Evolutionary conservation across 35 echinoderm and acorn worm genomes (phyloP).

Genomic region (Amphiura filiformis): DNA sequence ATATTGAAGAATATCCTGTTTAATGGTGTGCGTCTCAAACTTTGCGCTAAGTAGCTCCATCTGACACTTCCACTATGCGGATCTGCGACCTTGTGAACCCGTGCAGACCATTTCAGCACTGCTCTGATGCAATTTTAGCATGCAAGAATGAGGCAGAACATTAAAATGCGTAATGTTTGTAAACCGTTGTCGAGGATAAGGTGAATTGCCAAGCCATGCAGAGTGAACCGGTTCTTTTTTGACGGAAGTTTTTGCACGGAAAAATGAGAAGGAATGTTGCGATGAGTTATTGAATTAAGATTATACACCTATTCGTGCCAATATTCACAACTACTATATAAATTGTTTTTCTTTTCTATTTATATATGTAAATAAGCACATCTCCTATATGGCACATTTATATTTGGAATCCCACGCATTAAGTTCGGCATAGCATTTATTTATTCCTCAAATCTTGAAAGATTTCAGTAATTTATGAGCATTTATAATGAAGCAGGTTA

Average conservation of each 20-base stretch:
- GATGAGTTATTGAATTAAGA: not conserved
- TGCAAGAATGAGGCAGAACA: not conserved
- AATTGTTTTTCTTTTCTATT: too few species aligned
- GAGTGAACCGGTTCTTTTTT: not conserved
- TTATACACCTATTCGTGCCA: too few species aligned
- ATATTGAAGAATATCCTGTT: not conserved
- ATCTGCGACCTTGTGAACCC: not conserved
- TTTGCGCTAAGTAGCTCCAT: not conserved
- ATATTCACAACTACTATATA: too few species aligned
- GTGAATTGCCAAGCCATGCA: not conserved
- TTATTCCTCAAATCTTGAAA: too few species aligned
- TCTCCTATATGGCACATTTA: too few species aligned
- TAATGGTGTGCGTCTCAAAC: not conserved
- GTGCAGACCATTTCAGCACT: not conserved
- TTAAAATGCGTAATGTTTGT: constrained; percentile 15
- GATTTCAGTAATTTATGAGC: too few species aligned
- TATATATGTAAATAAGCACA: too few species aligned
- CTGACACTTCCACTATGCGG: not conserved
- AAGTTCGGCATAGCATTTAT: too few species aligned
- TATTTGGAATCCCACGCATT: too few species aligned
- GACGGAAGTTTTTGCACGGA: not conserved
- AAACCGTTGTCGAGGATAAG: constrained; percentile 1
- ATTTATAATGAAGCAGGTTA: too few species aligned
- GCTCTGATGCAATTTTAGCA: not conserved
- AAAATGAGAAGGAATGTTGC: not conserved